Percentiles rank a stretch among this genome's conserved stretches.
These are phyloP conservation scores for Aphelenchoides bicaudatus DNA, from an alignment of 2,888 invertebrate species.

Conservation along the genomic window DNA sequence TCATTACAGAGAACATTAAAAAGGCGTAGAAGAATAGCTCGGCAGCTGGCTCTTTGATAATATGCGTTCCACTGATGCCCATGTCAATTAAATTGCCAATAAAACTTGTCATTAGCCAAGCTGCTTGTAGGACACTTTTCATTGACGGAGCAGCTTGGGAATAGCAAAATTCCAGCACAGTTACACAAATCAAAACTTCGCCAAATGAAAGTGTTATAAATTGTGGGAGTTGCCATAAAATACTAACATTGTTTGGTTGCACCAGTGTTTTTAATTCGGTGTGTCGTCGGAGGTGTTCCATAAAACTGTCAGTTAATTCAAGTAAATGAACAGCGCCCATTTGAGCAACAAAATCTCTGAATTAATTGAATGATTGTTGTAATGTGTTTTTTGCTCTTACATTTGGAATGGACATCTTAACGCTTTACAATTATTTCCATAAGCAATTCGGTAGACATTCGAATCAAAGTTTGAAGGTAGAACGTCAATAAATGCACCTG, in stretches of 20 bases:
- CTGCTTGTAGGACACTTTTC: slow-evolving; percentile 11
- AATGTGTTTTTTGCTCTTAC: no score
- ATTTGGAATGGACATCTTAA: no score
- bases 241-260: background rate
- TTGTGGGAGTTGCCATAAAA: slow-evolving; percentile 13
- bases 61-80: background rate
- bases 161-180: slow-evolving; percentile 16
- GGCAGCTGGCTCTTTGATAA: background rate
- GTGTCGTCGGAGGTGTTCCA: background rate
- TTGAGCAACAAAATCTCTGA: background rate
- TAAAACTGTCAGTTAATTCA: background rate
- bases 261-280: background rate
- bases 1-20: slow-evolving; percentile 5
- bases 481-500: slow-evolving; percentile 34
- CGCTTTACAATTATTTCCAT: no score
- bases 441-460: slow-evolving; percentile 40
- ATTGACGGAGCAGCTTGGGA: slow-evolving; percentile 17
- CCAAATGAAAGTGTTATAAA: background rate
- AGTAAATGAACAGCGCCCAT: slow-evolving; percentile 5
- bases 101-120: slow-evolving; percentile 1
- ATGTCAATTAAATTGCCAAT: slow-evolving; percentile 8
- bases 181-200: background rate
- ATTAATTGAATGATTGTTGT: slow-evolving; percentile 18
- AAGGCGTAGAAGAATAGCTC: slow-evolving; percentile 6
- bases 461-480: slow-evolving; percentile 44